phyloP scores from a whole-genome alignment of 2,888 invertebrate species.

The Sialis fuliginosa region DNA sequence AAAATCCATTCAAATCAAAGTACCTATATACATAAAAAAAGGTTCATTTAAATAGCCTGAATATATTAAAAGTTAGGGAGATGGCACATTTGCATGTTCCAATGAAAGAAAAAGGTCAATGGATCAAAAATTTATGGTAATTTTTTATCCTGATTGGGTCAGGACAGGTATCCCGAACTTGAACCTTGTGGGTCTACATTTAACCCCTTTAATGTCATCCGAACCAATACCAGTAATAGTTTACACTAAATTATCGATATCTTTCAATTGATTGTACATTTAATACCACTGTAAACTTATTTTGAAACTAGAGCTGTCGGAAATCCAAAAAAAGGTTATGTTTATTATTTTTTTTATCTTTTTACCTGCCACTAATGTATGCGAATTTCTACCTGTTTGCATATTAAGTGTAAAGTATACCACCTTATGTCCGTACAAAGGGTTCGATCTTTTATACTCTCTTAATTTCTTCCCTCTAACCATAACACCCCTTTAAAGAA shows the following conservation, averaged over 20 bases:
- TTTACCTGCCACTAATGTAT: slow-evolving; percentile 5
- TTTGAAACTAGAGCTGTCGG: not conserved
- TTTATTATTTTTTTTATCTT: not conserved
- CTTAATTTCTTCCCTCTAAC: not conserved
- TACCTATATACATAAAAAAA: not conserved
- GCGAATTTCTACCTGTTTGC: slow-evolving; percentile 6
- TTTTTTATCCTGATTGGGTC: not conserved
- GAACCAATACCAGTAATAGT: no score
- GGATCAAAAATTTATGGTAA: not conserved
- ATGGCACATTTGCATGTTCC: not conserved
- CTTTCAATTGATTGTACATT: not conserved
- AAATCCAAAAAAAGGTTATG: slow-evolving; percentile 1
- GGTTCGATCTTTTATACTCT: not conserved
- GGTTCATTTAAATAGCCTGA: not conserved
- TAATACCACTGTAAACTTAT: not conserved
- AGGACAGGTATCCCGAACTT: not conserved
- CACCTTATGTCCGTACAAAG: not conserved
- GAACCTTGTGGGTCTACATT: no score
- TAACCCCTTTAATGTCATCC: no score
- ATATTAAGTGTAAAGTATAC: slow-evolving; percentile 3
- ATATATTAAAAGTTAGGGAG: not conserved
- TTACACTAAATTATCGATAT: no score
- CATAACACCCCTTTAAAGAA: not conserved
- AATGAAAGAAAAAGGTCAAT: not conserved
- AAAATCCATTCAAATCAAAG: not conserved